phyloP scores from a whole-genome alignment of 1,140 invertebrate genomes.

The Aphelenchoides avenae region DNA sequence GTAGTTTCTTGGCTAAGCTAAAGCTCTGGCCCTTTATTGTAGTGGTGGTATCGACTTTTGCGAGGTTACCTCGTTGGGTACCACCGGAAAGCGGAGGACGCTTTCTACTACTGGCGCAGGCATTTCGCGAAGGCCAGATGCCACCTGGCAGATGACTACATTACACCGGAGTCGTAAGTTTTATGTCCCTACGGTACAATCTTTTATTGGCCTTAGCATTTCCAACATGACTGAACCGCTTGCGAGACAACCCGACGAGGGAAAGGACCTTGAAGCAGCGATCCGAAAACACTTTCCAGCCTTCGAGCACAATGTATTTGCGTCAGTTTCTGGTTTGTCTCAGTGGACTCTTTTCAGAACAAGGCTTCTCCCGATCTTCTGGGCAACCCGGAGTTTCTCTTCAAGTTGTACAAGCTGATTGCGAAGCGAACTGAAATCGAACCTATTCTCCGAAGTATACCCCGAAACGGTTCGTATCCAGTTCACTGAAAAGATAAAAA shows the following conservation, averaged over 20 bases:
- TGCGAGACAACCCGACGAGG: slow-evolving; percentile 18
- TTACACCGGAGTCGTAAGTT: slow-evolving; percentile 12
- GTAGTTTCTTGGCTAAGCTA: no score
- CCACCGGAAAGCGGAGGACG: slow-evolving; percentile 18
- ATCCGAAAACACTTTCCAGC: slow-evolving; percentile 14
- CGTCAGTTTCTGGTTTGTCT: no score
- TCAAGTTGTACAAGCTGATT: slow-evolving; percentile 17
- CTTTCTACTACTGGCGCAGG: slow-evolving; percentile 24
- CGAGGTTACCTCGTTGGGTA: slow-evolving; percentile 4
- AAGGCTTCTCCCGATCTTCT: slow-evolving; percentile 12
- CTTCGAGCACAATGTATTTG: slow-evolving; percentile 24
- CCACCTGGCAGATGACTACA: slow-evolving; percentile 3
- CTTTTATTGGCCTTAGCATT: slow-evolving; percentile 5
- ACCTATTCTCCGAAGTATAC: not conserved
- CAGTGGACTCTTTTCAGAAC: slow-evolving; percentile 17
- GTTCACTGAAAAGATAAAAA: not conserved
- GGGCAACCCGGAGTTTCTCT: slow-evolving; percentile 21
- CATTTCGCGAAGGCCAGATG: slow-evolving; percentile 22
- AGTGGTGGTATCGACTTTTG: slow-evolving; percentile 13
- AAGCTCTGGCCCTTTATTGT: not conserved
- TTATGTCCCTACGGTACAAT: slow-evolving; percentile 7
- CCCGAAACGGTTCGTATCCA: not conserved
- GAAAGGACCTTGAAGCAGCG: slow-evolving; percentile 13
- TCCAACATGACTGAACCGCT: slow-evolving; percentile 12
- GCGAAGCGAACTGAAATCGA: not conserved